A percentile compares a stretch with the other conserved stretches of the same genome.
Evolutionary conservation across 2,113 vertebrate genomes (phyloP).

Genomic region (Antigone vipio): DNA sequence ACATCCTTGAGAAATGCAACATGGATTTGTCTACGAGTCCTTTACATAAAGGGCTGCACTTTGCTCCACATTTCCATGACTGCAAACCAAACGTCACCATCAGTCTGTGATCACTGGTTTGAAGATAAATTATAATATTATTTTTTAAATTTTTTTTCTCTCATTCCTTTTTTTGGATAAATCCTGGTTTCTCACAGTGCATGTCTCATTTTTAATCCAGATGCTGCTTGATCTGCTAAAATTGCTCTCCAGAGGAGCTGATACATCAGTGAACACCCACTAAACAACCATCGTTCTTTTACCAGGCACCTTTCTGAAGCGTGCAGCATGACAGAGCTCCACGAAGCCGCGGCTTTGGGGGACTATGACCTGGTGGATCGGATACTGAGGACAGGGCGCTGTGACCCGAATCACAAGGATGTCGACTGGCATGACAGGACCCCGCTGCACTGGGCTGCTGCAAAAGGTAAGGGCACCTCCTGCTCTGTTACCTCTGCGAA

Average conservation of each 20-base stretch:
- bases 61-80: background rate
- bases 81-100: background rate
- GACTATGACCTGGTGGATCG: conserved; percentile 71
- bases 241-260: background rate
- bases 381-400: conserved; percentile 76
- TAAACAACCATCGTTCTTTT: fast-evolving
- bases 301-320: background rate
- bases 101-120: background rate
- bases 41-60: background rate
- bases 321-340: conserved; percentile 83
- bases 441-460: conserved; percentile 90
- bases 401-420: conserved; percentile 86
- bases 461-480: conserved; percentile 73
- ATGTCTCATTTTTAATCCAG: background rate
- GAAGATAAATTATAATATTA: background rate
- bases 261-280: background rate
- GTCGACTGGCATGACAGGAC: conserved; percentile 86
- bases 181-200: background rate
- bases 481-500: background rate
- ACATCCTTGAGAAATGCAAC: background rate
- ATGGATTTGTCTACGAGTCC: background rate
- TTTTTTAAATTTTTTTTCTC: background rate
- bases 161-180: background rate
- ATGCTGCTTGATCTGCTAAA: background rate
- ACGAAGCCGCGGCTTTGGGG: conserved; percentile 84